Evolutionary conservation across 2,113 vertebrate species (phyloP).

Genomic region (Eidolon helvum): DNA sequence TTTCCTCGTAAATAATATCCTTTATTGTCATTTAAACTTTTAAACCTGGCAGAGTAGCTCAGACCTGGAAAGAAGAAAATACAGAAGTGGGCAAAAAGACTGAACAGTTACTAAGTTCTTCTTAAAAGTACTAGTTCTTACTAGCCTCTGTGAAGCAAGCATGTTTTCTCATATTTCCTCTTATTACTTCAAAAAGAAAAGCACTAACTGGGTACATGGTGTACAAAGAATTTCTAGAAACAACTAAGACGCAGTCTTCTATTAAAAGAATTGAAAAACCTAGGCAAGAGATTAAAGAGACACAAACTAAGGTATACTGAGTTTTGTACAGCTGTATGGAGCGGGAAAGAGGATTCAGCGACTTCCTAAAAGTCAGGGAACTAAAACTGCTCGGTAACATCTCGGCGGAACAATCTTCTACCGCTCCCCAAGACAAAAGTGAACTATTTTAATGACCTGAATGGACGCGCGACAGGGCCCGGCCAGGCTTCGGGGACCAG

Average conservation of each 20-base stretch:
- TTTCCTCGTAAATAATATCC: constrained; percentile 27
- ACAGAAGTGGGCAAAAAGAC: neutral
- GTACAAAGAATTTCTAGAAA: neutral
- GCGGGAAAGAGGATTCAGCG: too few relatives aligned
- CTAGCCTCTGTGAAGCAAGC: neutral
- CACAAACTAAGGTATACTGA: neutral
- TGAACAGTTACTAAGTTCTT: neutral
- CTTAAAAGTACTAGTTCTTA: neutral
- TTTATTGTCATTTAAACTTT: constrained; percentile 51
- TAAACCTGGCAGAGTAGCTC: constrained; percentile 27
- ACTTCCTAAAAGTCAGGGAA: neutral
- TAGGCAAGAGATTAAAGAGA: neutral
- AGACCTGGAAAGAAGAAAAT: constrained; percentile 37
- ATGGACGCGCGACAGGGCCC: neutral
- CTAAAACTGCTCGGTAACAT: neutral
- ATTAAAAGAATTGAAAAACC: neutral
- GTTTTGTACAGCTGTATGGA: neutral
- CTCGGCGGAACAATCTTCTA: neutral
- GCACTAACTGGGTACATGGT: neutral
- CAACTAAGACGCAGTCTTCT: neutral
- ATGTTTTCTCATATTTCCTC: neutral
- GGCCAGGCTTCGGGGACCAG: neutral
- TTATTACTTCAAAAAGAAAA: neutral
- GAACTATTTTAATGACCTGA: neutral
- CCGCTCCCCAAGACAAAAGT: neutral